Percentiles rank a stretch among this genome's conserved stretches.
Evolutionary conservation across 2,888 invertebrate species (phyloP).

Genomic region (Tanytarsus gracilentus): DNA sequence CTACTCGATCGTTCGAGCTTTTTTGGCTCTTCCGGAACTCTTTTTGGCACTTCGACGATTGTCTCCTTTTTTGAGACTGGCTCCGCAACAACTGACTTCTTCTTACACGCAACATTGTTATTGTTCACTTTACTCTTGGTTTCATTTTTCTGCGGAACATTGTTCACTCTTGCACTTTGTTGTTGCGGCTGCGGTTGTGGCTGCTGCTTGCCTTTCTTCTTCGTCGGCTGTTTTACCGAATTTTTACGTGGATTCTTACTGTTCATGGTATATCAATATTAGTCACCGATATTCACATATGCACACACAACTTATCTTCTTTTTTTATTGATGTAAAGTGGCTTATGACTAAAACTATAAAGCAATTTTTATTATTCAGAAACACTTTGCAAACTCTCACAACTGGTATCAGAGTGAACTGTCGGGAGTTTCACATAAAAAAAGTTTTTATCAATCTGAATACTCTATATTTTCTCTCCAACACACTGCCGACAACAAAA

Average conservation of each 20-base stretch:
- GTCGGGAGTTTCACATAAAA: no score
- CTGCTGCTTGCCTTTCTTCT: slow-evolving; percentile 14
- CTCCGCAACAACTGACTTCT: not conserved
- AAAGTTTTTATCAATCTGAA: no score
- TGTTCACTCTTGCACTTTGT: not conserved
- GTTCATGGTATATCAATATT: slow-evolving; percentile 6
- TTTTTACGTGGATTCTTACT: slow-evolving; percentile 3
- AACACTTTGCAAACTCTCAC: no score
- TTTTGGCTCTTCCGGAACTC: slow-evolving; percentile 17
- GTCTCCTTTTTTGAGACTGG: not conserved
- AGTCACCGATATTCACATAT: no score
- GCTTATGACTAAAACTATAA: no score
- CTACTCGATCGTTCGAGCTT: slow-evolving; percentile 42
- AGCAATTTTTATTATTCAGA: no score
- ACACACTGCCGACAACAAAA: no score
- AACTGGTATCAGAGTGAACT: no score
- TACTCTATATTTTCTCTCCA: no score
- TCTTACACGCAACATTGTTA: not conserved
- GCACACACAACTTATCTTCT: no score
- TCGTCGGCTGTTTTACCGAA: not conserved
- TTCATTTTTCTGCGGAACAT: not conserved
- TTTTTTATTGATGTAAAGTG: no score
- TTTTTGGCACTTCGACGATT: not conserved
- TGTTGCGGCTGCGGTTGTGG: no score
- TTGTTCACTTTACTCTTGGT: slow-evolving; percentile 4